These are phyloP conservation scores for Drosophila nr. medialis DNA, from an alignment of 2,888 invertebrate species.

Conservation along the genomic window DNA sequence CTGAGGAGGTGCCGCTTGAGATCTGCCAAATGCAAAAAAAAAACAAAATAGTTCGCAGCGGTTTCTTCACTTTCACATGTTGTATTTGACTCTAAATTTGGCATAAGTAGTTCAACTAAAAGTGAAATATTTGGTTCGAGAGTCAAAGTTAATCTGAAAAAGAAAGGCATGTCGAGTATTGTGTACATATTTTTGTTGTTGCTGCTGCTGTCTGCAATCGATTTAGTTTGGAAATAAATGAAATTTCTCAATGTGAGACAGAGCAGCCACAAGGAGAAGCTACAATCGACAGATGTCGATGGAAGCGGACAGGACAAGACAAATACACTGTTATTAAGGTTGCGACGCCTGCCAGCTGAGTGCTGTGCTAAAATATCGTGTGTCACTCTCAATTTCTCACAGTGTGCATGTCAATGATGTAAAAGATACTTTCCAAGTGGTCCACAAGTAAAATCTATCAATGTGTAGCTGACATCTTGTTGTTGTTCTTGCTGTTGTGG, in stretches of 20 bases:
- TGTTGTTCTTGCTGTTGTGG: conserved; percentile 1
- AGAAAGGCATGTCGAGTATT: conserved; percentile 44
- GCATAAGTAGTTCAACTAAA: conserved; percentile 6
- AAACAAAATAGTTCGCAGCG: conserved; percentile 36
- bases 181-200: conserved; percentile 7
- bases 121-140: conserved; percentile 5
- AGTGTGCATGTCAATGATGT: conserved; percentile 63
- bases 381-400: conserved; percentile 72
- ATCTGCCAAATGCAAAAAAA: conserved; percentile 28
- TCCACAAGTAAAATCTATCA: conserved; percentile 63
- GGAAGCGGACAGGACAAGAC: conserved; percentile 50
- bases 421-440: conserved; percentile 23
- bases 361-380: conserved; percentile 50
- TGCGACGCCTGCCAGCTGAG: conserved; percentile 20
- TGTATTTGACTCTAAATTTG: background rate
- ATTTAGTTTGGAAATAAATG: conserved; percentile 73
- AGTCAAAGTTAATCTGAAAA: conserved; percentile 47
- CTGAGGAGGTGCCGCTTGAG: conserved; percentile 29
- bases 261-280: conserved; percentile 13
- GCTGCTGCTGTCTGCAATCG: conserved; percentile 49
- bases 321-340: conserved; percentile 61
- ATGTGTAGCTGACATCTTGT: conserved; percentile 12
- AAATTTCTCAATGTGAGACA: conserved; percentile 51
- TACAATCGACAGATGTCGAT: conserved; percentile 27
- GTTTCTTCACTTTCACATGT: conserved; percentile 31